These are phyloP conservation scores for Chaetodon auriga DNA, from an alignment of 2,113 vertebrate species.

Conservation along the genomic window DNA sequence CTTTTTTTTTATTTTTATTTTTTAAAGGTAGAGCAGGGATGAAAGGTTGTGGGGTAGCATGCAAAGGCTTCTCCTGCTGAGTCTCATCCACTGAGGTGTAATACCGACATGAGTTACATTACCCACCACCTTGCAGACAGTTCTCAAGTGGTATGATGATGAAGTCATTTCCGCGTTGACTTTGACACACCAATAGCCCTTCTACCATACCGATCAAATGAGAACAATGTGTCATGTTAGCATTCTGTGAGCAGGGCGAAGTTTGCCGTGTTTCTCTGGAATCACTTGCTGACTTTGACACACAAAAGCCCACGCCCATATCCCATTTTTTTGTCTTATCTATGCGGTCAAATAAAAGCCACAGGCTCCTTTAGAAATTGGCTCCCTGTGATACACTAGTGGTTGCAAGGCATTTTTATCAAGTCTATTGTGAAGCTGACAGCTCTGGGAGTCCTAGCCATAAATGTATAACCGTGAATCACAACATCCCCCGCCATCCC, in stretches of 20 bases:
- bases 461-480: slow-evolving; percentile 66
- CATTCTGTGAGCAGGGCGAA: neutral
- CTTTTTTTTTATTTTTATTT: neutral
- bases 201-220: neutral
- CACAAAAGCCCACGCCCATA: neutral
- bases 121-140: neutral
- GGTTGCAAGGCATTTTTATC: slow-evolving; percentile 32
- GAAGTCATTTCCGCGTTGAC: neutral
- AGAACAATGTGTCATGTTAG: slow-evolving; percentile 3
- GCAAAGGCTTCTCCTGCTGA: neutral
- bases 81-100: neutral
- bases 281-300: slow-evolving; percentile 12
- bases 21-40: neutral
- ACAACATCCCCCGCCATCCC: slow-evolving; percentile 44
- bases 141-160: neutral
- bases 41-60: neutral
- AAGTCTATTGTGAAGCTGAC: slow-evolving; percentile 51
- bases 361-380: slow-evolving; percentile 16
- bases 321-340: neutral
- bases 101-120: neutral
- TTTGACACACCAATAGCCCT: neutral
- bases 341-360: slow-evolving; percentile 18
- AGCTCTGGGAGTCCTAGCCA: slow-evolving; percentile 48
- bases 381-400: slow-evolving; percentile 1
- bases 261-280: slow-evolving; percentile 14